These are phyloP conservation scores for Nilaparvata lugens DNA, from an alignment of 1,140 invertebrate species.

Conservation along the genomic window DNA sequence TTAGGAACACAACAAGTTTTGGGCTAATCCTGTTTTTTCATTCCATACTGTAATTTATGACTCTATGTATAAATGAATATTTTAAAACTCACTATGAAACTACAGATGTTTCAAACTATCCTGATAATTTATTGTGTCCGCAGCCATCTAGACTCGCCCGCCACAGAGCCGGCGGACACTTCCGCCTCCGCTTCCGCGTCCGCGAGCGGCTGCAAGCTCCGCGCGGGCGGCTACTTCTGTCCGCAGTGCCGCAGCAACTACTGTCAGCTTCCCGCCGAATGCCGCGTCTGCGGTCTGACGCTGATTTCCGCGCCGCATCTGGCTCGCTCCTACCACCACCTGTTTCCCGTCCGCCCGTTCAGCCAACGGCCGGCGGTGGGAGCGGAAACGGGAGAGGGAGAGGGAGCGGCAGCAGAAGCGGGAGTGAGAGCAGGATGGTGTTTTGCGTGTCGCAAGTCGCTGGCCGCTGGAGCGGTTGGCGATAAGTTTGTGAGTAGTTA, in stretches of 20 bases:
- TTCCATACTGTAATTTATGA: no score
- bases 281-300: conserved; percentile 87
- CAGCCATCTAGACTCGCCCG: conserved; percentile 64
- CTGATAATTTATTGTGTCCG: conserved; percentile 24
- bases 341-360: conserved; percentile 85
- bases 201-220: conserved; percentile 47
- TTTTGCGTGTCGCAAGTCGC: conserved; percentile 15
- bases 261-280: conserved; percentile 95
- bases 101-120: conserved; percentile 1
- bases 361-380: conserved; percentile 45
- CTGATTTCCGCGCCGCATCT: conserved; percentile 96
- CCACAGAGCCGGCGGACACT: no score
- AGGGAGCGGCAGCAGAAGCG: background rate
- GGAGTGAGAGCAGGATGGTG: background rate
- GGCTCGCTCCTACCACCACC: conserved; percentile 92
- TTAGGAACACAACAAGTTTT: conserved; percentile 15
- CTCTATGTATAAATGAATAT: no score
- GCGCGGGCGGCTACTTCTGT: conserved; percentile 80
- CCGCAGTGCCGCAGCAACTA: conserved; percentile 90
- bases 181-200: no score
- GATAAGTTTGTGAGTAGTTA: conserved; percentile 22
- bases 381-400: background rate
- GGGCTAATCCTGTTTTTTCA: conserved; percentile 11
- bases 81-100: background rate
- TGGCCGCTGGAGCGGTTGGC: background rate